Evolutionary conservation across 2,888 invertebrate species (phyloP).

Genomic region (Megalurothrips usitatus): DNA sequence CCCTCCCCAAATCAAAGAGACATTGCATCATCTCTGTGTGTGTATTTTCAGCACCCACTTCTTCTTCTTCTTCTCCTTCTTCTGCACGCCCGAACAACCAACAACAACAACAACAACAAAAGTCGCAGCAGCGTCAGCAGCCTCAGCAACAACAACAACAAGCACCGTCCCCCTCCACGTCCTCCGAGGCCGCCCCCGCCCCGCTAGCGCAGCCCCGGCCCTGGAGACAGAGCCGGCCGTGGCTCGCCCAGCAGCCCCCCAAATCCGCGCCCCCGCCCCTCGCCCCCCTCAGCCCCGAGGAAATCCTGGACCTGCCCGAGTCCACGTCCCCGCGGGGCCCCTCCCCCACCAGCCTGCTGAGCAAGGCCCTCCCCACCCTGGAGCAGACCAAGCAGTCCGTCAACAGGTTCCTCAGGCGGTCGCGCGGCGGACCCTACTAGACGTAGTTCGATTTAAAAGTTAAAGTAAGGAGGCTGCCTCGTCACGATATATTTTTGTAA

Average conservation of each 20-base stretch:
- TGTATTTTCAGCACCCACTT: background rate
- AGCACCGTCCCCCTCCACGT: background rate
- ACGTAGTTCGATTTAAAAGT: background rate
- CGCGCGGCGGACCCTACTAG: conserved; percentile 16
- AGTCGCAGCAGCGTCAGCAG: background rate
- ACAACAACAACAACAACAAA: conserved; percentile 2
- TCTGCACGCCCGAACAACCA: background rate
- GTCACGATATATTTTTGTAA: too few relatives aligned
- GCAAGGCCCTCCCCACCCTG: conserved; percentile 1
- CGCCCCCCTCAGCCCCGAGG: conserved; percentile 5
- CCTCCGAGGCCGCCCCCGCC: background rate
- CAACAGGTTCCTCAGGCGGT: conserved; percentile 16
- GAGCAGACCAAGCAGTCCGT: conserved; percentile 22
- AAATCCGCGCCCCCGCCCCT: background rate
- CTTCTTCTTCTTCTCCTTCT: background rate
- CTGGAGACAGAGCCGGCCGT: conserved; percentile 5
- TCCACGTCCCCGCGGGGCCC: background rate
- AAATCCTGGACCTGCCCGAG: conserved; percentile 5
- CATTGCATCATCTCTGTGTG: conserved; percentile 11
- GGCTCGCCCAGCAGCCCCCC: conserved; percentile 6
- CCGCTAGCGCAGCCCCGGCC: background rate
- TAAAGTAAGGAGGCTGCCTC: too few relatives aligned
- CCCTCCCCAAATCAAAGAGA: background rate
- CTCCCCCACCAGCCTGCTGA: conserved; percentile 15
- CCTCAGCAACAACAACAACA: conserved; percentile 4